phyloP scores from a whole-genome alignment of 2,888 invertebrate species.

The Drosophila rubida region DNA sequence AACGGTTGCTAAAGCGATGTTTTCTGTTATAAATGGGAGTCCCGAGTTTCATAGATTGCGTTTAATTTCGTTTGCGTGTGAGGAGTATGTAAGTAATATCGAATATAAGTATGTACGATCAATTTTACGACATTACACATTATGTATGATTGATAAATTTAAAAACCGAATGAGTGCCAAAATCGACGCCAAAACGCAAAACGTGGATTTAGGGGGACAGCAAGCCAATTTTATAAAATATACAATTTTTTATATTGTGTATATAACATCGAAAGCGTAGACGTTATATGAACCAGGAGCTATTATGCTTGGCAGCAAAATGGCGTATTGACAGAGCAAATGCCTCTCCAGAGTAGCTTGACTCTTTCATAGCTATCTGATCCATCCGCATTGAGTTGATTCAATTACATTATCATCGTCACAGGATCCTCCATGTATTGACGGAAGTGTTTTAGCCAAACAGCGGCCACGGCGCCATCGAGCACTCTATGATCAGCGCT shows the following conservation, averaged over 20 bases:
- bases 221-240: constrained; percentile 47
- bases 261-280: constrained; percentile 41
- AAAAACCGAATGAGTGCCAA: constrained; percentile 34
- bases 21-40: not conserved
- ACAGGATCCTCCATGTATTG: constrained; percentile 96
- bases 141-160: constrained; percentile 22
- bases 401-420: constrained; percentile 94
- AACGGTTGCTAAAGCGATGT: constrained; percentile 36
- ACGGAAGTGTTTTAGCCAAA: constrained; percentile 96
- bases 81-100: constrained; percentile 22
- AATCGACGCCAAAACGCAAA: constrained; percentile 13
- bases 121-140: constrained; percentile 46
- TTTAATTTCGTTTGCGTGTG: constrained; percentile 2
- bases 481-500: constrained; percentile 99
- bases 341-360: not conserved
- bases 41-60: not conserved
- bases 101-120: constrained; percentile 17
- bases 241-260: constrained; percentile 43
- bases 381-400: constrained; percentile 8
- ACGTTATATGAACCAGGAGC: constrained; percentile 27
- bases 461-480: constrained; percentile 98
- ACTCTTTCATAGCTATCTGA: constrained; percentile 1
- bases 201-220: constrained; percentile 16
- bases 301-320: constrained; percentile 2
- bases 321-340: not conserved